Evolutionary conservation across 2,113 vertebrate genomes (phyloP), one percentile per base, ranked within the genome.

Genomic region (Suncus etruscus): DNA sequence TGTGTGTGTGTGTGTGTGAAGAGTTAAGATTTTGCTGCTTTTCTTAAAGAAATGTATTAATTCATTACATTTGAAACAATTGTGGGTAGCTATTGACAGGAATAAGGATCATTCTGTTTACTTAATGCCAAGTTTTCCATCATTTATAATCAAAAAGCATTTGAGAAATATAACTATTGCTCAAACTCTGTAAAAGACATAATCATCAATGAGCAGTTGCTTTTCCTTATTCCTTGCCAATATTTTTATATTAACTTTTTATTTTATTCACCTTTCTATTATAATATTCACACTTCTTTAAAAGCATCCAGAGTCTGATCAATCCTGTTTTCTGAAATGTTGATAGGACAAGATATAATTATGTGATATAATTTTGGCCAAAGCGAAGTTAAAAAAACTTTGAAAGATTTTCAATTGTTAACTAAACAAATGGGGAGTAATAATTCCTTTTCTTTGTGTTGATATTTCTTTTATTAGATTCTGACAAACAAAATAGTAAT

Each of bases 401-500:
- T 69, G 10, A 85, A 89, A 70, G 20, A 31, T 70, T 88, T 73
- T 69, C 2, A 58, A 22, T 87, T 87, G 16, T 82, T 29, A 87
- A 69, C 81, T 25, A 81, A 29, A 58, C 6, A 89, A 31, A 81
- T 65, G 12, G 83, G 9, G 79, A 39, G 3, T 20, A 11, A 4
- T 75, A 32, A 85, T 90, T 87, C 54, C 27, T 87, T 89, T 72
- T 88, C 3, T 91, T 32, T 29, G 20, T 77, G n/a, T 50, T 94
- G n/a, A 54, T 0, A 3, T 72, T 79, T 11, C 81, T 84, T 31
- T 31, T 24, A 31, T 32, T 1, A 77, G 48, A 89, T 78, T 78
- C 8, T 29, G 24, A 24, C 10, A 87, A 29, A 27, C 80, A 86
- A 90, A 31, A 29, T 3, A 79, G 15, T 11, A 45, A 79, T 72